These are phyloP conservation scores for Isoperla grammatica DNA, from an alignment of 2,888 invertebrate genomes.

Conservation along the genomic window DNA sequence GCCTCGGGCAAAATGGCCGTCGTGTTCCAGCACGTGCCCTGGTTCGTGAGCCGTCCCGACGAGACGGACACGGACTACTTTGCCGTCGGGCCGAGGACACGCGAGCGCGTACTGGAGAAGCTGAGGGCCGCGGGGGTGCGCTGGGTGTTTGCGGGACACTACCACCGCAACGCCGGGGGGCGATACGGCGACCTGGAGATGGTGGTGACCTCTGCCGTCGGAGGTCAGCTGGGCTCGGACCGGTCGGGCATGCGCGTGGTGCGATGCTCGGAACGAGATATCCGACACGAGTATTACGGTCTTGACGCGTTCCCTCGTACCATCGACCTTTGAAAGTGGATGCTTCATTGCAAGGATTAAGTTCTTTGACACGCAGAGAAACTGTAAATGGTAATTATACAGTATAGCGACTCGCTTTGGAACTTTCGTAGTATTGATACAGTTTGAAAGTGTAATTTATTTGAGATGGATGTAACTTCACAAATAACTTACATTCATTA, in stretches of 20 bases:
- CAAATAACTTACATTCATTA: too few species aligned
- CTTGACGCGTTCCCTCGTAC: conserved; percentile 36
- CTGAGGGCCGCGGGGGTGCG: conserved; percentile 42
- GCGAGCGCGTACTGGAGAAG: conserved; percentile 42
- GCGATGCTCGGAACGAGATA: conserved; percentile 39
- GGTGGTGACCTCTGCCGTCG: conserved; percentile 47
- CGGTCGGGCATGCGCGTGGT: conserved; percentile 45
- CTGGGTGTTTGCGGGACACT: conserved; percentile 48
- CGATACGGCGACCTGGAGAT: conserved; percentile 42
- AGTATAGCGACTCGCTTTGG: too few species aligned
- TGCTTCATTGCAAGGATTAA: too few species aligned
- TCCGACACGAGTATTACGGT: conserved; percentile 43
- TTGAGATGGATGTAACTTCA: too few species aligned
- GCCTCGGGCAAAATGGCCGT: conserved; percentile 38
- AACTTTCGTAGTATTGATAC: too few species aligned
- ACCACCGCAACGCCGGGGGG: conserved; percentile 46
- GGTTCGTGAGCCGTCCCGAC: conserved; percentile 40
- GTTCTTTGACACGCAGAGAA: too few species aligned
- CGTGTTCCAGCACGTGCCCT: conserved; percentile 47
- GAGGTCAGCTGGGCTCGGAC: conserved; percentile 44
- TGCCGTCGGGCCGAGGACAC: conserved; percentile 38
- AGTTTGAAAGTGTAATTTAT: too few species aligned
- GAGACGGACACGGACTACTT: conserved; percentile 41
- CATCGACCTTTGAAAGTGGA: background rate
- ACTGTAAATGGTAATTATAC: too few species aligned